Conservation (phyloP, 2,113 vertebrate genomes). For the Dipodomys stephensi region DNA sequence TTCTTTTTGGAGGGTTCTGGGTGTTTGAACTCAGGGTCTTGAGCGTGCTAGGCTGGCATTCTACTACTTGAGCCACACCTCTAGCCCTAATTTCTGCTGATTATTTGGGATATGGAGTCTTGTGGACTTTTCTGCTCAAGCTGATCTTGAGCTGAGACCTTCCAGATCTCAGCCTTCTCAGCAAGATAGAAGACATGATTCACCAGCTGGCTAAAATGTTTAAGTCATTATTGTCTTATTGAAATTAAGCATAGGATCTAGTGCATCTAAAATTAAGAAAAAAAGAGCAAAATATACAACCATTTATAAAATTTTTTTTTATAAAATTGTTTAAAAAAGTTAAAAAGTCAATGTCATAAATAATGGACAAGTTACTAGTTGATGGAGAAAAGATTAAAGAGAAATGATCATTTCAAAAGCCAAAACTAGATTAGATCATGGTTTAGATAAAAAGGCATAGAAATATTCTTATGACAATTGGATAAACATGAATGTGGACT, state of each 20-base stretch:
- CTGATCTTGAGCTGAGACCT: too few species aligned
- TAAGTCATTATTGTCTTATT: not conserved
- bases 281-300: not conserved
- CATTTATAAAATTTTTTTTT: not conserved
- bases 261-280: not conserved
- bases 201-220: too few species aligned
- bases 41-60: too few species aligned
- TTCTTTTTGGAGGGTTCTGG: too few species aligned
- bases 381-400: not conserved
- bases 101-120: too few species aligned
- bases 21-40: too few species aligned
- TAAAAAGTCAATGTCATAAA: not conserved
- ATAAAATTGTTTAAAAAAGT: not conserved
- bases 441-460: not conserved
- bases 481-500: not conserved
- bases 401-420: not conserved
- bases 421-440: not conserved
- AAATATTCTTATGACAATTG: not conserved
- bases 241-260: not conserved
- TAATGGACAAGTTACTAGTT: not conserved
- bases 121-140: too few species aligned
- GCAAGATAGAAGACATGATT: too few species aligned
- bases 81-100: too few species aligned
- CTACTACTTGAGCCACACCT: too few species aligned
- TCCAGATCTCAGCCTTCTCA: too few species aligned